Evolutionary conservation across 2,888 invertebrate genomes (phyloP).

Genomic region (Pandemis corylana): DNA sequence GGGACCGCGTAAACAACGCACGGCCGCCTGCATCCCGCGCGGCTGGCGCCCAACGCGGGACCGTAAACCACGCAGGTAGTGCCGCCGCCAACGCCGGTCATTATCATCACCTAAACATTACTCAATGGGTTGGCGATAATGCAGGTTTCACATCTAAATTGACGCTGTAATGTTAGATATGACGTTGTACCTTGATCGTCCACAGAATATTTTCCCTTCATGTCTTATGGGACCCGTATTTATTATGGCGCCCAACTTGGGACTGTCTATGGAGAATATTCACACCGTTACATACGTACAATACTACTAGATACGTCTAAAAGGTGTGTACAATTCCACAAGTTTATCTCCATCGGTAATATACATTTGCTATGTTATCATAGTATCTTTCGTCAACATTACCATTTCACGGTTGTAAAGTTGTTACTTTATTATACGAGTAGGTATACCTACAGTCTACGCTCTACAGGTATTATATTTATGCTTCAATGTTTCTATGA

Average conservation of each 20-base stretch:
- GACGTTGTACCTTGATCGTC: too few species aligned
- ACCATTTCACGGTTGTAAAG: not conserved
- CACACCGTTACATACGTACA: too few species aligned
- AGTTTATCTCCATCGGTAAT: not conserved
- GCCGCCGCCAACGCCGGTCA: not conserved
- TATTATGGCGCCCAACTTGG: not conserved
- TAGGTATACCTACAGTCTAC: not conserved
- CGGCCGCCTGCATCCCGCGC: slow-evolving; percentile 37
- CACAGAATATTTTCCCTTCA: not conserved
- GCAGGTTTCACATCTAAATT: not conserved
- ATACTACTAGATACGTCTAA: not conserved
- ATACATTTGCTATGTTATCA: not conserved
- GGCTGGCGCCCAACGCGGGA: slow-evolving; percentile 51
- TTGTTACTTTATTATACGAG: not conserved
- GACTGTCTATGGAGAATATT: not conserved
- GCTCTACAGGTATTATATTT: slow-evolving; percentile 11
- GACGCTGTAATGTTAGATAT: too few species aligned
- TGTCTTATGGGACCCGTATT: not conserved
- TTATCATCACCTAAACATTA: not conserved
- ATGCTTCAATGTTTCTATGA: slow-evolving; percentile 14
- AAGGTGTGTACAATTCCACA: not conserved
- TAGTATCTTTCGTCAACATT: not conserved
- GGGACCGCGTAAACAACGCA: slow-evolving; percentile 54
- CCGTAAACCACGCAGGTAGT: slow-evolving; percentile 24
- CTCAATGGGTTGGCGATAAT: not conserved